Percentiles rank a stretch among this genome's conserved stretches.
phyloP scores from a whole-genome alignment of 30 jellyfish, hydroid and myxozoan genomes.

The Sanderia malayensis region DNA sequence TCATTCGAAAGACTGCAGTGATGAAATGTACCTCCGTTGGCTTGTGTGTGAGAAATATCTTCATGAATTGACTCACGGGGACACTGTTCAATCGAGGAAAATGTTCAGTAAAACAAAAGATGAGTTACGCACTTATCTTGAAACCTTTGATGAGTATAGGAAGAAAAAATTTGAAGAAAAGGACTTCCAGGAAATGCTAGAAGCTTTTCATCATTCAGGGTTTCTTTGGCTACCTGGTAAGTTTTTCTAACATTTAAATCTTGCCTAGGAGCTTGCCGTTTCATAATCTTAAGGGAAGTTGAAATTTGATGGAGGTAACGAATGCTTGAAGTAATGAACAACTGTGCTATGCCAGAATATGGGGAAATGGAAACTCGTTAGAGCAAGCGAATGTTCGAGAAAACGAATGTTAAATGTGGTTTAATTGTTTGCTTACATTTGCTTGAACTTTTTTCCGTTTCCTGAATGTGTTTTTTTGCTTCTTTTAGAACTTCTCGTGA shows the following conservation, averaged over 20 bases:
- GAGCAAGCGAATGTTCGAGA: too few relatives aligned
- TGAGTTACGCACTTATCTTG: conserved; percentile 6
- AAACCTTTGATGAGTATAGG: not conserved
- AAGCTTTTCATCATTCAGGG: conserved; percentile 25
- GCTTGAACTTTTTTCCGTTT: too few relatives aligned
- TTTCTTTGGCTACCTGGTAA: conserved; percentile 52
- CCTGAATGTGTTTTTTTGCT: too few relatives aligned
- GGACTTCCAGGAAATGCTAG: conserved; percentile 17
- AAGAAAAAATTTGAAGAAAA: not conserved
- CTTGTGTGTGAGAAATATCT: conserved; percentile 22
- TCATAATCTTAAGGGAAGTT: too few relatives aligned
- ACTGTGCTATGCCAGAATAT: too few relatives aligned
- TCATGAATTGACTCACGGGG: conserved; percentile 2
- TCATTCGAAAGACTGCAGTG: not conserved
- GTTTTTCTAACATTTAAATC: too few relatives aligned
- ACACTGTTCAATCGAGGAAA: not conserved
- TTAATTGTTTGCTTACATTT: too few relatives aligned
- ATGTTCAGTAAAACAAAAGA: conserved; percentile 9
- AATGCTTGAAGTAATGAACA: too few relatives aligned
- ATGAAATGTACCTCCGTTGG: conserved; percentile 14
- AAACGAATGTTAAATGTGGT: too few relatives aligned
- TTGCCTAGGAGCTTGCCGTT: too few relatives aligned
- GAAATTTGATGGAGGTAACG: too few relatives aligned
- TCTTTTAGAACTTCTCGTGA: conserved; percentile 20
- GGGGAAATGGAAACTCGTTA: too few relatives aligned